Conservation (phyloP, 1,140 invertebrate species). For the Calliphora vicina region DNA sequence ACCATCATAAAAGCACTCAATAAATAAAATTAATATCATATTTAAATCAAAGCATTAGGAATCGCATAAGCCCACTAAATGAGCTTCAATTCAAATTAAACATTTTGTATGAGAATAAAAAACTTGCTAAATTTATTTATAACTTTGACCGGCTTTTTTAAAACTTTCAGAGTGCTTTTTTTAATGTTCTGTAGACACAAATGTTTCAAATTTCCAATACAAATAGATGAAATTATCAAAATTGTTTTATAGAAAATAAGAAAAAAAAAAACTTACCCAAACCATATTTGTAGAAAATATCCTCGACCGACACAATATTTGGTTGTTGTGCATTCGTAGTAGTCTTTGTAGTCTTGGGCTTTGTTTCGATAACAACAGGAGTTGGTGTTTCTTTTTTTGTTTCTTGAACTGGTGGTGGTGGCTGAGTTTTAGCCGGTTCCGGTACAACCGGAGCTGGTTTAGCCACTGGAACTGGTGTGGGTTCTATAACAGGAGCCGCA, state of each 20-base stretch:
- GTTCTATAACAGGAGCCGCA: slow-evolving; percentile 3
- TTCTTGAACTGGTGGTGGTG: slow-evolving; percentile 1
- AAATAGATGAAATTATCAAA: background rate
- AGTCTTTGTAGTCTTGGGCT: slow-evolving; percentile 38
- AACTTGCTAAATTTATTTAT: background rate
- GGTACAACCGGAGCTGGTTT: slow-evolving; percentile 13
- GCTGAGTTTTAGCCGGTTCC: slow-evolving; percentile 32
- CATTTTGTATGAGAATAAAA: too few species aligned
- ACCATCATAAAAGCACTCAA: background rate
- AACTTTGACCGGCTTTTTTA: background rate
- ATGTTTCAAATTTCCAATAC: background rate
- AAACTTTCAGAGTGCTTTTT: too few species aligned
- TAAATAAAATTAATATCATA: background rate
- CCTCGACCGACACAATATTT: slow-evolving; percentile 61
- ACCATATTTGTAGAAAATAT: slow-evolving; percentile 61
- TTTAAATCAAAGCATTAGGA: background rate
- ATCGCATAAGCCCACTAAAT: too few species aligned
- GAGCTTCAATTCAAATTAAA: too few species aligned
- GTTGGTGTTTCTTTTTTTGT: slow-evolving; percentile 22
- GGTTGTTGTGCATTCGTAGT: slow-evolving; percentile 37
- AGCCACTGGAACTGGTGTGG: slow-evolving; percentile 17
- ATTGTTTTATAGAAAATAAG: background rate
- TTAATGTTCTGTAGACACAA: too few species aligned
- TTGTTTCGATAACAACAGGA: slow-evolving; percentile 29
- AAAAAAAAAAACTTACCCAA: slow-evolving; percentile 50